Base-by-base conservation (phyloP, 1,140 invertebrate species). In the Neoseiulus cucumeris region DNA sequence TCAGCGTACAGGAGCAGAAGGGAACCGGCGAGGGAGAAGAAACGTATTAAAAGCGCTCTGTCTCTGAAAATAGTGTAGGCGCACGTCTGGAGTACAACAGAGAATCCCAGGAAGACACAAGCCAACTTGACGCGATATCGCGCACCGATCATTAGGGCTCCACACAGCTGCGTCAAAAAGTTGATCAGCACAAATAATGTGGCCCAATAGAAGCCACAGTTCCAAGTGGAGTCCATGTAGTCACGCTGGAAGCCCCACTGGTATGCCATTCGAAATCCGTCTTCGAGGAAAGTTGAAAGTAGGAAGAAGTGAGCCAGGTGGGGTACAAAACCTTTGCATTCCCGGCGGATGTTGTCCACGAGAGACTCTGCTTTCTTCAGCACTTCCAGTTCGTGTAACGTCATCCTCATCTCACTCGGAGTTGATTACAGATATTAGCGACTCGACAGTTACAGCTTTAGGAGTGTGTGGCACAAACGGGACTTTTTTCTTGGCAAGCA, bases 21-120 rank as follows among this genome's bases (percentile, higher is more conserved):
- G 7, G 93, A 93, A 67, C 96, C 96, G 70, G 92, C 91, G 14
- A 99, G 81, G 5, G 95, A 92, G 67, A 98, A 78, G 71, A 71
- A 80, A 79, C 80, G 78, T 28, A 81, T 69, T 44, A 98, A 78
- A 79, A 98, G 98, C 73, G 96, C 92, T 72, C 96, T 73, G 76
- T 99, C 94, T 93, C 93, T 98, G 44, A 98, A 77, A 75, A 98
- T 98, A 74, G 90, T 94, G 78, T 98, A 98, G 1, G 92, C 93
- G 70, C 97, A 80, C 45, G 92, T 96, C 85, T 97, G 82, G 68
- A 98, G 77, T 42, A 92, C 82, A 47, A 99, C 94, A 69, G 98
- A 97, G 76, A 87, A 91, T 78, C 97, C 95, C 0, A 99, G 81
- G 22, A 96, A 74, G 41, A 87, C 90, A 78, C 92, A 96, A 28